Conservation (phyloP, 2,797 vertebrate species). For the Tapirus indicus region DNA sequence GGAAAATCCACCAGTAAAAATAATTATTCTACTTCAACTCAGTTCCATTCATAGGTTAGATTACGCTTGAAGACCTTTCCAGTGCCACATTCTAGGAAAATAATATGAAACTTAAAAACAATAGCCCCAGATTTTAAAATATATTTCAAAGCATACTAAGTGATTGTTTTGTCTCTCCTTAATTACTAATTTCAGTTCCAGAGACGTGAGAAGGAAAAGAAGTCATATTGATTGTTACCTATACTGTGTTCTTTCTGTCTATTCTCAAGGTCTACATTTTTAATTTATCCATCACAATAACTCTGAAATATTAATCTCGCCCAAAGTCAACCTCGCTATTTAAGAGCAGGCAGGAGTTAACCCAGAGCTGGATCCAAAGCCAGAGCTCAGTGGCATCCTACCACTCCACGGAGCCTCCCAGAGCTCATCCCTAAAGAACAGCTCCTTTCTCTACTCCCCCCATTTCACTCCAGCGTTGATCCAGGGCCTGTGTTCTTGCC, state of each 20-base stretch:
- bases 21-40: neutral
- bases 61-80: neutral
- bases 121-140: neutral
- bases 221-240: neutral
- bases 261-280: neutral
- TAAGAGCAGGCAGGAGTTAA: neutral
- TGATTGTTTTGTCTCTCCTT: neutral
- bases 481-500: neutral
- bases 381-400: accelerated
- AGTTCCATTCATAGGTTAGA: neutral
- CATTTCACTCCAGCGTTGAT: accelerated
- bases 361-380: neutral
- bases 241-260: neutral
- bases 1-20: neutral
- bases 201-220: neutral
- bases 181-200: neutral
- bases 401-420: accelerated
- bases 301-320: neutral
- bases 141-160: neutral
- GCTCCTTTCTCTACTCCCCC: accelerated
- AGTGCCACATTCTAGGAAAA: neutral
- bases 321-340: neutral
- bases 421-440: neutral
- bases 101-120: neutral
- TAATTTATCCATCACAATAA: neutral